These are phyloP conservation scores for Aythya fuligula DNA, from an alignment of 2,797 vertebrate genomes.

Conservation along the genomic window DNA sequence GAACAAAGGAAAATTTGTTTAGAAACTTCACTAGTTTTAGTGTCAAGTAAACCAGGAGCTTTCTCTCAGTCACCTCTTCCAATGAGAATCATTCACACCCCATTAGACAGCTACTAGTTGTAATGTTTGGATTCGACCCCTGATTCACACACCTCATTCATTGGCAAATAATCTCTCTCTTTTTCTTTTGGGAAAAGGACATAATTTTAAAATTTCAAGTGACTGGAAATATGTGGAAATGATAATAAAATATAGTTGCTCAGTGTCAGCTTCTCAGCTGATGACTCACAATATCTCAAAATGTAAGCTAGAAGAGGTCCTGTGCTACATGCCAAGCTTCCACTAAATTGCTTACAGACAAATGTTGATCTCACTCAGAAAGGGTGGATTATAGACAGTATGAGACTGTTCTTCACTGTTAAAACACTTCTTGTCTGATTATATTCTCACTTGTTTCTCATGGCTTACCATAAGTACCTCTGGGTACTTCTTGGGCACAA, in stretches of 20 bases:
- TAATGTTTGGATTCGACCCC: background rate
- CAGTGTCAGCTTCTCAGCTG: background rate
- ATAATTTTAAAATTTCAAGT: background rate
- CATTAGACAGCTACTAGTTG: background rate
- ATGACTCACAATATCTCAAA: constrained; percentile 31
- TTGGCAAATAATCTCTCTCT: background rate
- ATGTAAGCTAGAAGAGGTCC: background rate
- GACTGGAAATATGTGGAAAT: background rate
- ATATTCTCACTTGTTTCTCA: background rate
- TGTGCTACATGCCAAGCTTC: background rate
- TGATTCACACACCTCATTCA: background rate
- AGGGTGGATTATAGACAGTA: background rate
- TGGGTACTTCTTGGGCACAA: background rate
- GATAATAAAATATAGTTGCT: background rate
- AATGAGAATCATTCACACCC: background rate
- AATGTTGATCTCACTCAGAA: background rate
- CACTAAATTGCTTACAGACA: background rate
- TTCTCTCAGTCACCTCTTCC: constrained; percentile 14
- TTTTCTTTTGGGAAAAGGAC: background rate
- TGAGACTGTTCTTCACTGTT: background rate
- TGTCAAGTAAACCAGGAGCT: background rate
- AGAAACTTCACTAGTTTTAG: background rate
- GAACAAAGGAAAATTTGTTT: background rate
- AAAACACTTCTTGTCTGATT: background rate
- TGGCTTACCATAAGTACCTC: background rate